Conservation (phyloP, 2,113 vertebrate species). For the Elaphurus davidianus region DNA sequence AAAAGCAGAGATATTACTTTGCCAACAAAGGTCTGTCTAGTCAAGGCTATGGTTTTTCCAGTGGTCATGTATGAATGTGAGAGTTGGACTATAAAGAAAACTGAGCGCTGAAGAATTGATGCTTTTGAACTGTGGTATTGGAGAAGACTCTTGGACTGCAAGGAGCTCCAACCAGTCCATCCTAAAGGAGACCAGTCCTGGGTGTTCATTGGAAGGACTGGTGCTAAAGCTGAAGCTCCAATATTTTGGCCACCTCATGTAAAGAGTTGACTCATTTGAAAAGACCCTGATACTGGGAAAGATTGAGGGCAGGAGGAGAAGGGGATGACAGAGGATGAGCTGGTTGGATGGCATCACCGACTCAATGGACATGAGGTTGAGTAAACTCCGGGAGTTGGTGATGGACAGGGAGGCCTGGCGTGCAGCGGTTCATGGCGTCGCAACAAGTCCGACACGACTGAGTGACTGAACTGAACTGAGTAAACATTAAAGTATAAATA, state of each 20-base stretch:
- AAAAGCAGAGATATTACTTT: not conserved
- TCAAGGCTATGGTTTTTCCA: not conserved
- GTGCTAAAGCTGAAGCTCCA: not conserved
- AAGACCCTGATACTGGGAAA: not conserved
- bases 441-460: not conserved
- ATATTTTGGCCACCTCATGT: not conserved
- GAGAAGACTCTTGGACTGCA: not conserved
- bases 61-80: not conserved
- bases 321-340: not conserved
- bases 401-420: not conserved
- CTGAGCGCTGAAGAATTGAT: accelerated
- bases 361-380: not conserved
- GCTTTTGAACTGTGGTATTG: not conserved
- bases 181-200: not conserved
- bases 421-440: not conserved
- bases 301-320: not conserved
- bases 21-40: not conserved
- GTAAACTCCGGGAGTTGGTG: not conserved
- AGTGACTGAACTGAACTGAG: not conserved
- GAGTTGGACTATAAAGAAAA: not conserved
- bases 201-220: not conserved
- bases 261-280: not conserved
- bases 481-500: not conserved
- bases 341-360: not conserved
- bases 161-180: not conserved